Base-by-base conservation (phyloP, 2,797 vertebrate species). In the Alectoris magna region DNA sequence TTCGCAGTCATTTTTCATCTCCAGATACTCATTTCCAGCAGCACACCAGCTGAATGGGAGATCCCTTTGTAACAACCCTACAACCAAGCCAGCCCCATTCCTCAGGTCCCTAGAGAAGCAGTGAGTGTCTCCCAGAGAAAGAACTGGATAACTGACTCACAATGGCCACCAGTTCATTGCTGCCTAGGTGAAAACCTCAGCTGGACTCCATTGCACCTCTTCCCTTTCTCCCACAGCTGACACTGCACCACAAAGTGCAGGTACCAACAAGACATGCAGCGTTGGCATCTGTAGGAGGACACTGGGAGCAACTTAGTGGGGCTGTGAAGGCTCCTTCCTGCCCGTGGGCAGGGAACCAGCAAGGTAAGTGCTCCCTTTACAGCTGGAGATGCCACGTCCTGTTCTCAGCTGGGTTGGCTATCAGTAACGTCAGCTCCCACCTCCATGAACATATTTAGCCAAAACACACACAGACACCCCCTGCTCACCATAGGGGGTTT, bases 51-150 rank as follows among this genome's bases (percentile, higher is more conserved):
- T 38, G 55, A 92, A 29, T 72, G 89, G 83, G 92, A 96, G 97
- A 94, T 97, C 96, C 96, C 95, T 96, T 91, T 29, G 85, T 31
- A 39, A 44, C 89, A 59, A 29, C 76, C 41, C 83, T 41, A 27
- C 63, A 86, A 27, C 34, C 44, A 23, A 84, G 46, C 38, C 93
- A 56, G 29, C 21, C 93, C 67, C 10, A 8, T 44, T 62, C 73
- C 62, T 19, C 36, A 46, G 84, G 56, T 79, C 95, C 87, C 96
- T 51, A 27, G 84, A 74, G 91, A 64, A 51, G 43, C 64, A 36
- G 68, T 9, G 80, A 88, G 74, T 81, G 73, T 62, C 87, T 96
- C 92, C 91, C 76, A 55, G 38, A 36, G 73, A 55, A 77, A 66
- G 85, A 9, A 31, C 92, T 39, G 85, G 84, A 63, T 38, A 88